Evolutionary conservation across 2,797 vertebrate species (phyloP), one percentile per base, ranked within the genome.

Genomic region (Hypotaenidia philippensis): DNA sequence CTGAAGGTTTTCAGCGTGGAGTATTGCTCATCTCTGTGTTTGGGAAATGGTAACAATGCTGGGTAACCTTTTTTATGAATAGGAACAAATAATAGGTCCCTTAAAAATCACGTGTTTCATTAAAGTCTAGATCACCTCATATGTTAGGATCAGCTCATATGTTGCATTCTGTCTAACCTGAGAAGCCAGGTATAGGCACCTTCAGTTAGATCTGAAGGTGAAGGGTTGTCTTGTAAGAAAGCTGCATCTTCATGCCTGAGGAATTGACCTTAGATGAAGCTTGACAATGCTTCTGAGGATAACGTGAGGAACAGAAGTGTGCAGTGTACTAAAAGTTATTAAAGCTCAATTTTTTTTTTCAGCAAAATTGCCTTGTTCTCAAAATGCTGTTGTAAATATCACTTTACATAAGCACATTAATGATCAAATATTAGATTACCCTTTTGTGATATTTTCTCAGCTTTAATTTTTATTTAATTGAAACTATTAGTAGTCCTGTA

Each of bases 381-480:
- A 92, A 92, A 91, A 90, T 93, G 91, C 91, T 96, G 78, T 49
- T 94, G 94, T 96, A 98, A 98, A 97, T 97, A 97, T 93, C 78
- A 87, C 71, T 97, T 97, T 97, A 95, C 94, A 97, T 96, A 96
- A 97, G 93, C 70, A 81, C 64, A 82, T 96, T 98, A 97, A 96
- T 93, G 94, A 96, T 94, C 96, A 98, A 98, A 98, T 98, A 98
- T 98, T 98, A 98, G 96, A 94, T 97, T 98, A 97, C 97, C 97
- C 97, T 98, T 98, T 95, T 96, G 94, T 98, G 98, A 98, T 97
- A 98, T 98, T 98, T 98, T 96, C 97, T 94, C 89, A 97, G 96
- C 88, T 97, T 97, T 98, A 98, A 97, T 98, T 98, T 98, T 97
- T 97, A 98, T 98, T 98, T 98, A 98, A 98, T 98, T 98, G 96